phyloP scores from a whole-genome alignment of 2,888 invertebrate genomes.

The Tricholauxania praeusta region DNA sequence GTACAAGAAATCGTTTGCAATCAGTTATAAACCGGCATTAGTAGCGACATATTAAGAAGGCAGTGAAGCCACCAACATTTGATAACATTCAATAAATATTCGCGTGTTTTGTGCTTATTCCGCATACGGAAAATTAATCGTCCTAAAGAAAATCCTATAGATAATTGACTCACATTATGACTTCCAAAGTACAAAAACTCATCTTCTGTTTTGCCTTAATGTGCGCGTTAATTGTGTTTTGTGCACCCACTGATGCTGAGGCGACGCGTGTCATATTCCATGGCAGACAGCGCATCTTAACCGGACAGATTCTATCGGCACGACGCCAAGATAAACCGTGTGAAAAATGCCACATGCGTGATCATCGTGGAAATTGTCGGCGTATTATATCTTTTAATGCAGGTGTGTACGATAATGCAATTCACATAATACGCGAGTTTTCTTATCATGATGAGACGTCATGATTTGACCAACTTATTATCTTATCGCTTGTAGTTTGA shows the following conservation, averaged over 20 bases:
- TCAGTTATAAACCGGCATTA: constrained; percentile 60
- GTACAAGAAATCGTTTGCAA: constrained; percentile 49
- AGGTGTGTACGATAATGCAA: constrained; percentile 48
- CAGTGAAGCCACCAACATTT: background rate
- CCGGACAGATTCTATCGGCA: constrained; percentile 57
- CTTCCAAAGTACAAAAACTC: background rate
- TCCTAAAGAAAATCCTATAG: background rate
- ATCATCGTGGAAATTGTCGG: constrained; percentile 62
- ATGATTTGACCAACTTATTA: no score
- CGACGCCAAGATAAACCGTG: constrained; percentile 56
- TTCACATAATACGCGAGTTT: background rate
- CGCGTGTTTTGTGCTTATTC: no score
- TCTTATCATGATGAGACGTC: background rate
- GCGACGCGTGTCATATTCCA: constrained; percentile 60
- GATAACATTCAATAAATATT: no score
- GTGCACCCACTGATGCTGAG: constrained; percentile 51
- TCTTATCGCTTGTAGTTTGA: no score
- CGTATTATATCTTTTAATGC: constrained; percentile 58
- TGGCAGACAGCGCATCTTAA: constrained; percentile 52
- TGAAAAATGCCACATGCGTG: constrained; percentile 61
- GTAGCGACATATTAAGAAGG: constrained; percentile 37
- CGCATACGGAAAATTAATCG: no score
- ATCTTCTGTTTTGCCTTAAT: background rate
- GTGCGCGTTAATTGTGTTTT: constrained; percentile 49
- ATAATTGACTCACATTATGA: background rate